phyloP scores from a whole-genome alignment of 2,113 vertebrate genomes.

The Fukomys damarensis region DNA sequence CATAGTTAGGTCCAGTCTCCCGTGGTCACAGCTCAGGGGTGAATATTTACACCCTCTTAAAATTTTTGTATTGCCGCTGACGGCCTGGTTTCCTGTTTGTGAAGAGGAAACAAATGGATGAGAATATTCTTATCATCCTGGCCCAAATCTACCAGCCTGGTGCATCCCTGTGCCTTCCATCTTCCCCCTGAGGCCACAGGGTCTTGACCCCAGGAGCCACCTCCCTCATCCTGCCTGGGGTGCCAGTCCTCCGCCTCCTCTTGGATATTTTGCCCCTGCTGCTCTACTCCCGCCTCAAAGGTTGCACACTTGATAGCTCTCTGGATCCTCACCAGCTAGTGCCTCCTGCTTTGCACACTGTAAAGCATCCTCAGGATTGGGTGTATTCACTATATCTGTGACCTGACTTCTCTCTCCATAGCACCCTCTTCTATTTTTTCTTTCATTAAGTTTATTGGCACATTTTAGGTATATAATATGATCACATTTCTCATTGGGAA shows the following conservation, averaged over 20 bases:
- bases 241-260: too few species aligned
- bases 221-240: accelerated
- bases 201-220: not conserved
- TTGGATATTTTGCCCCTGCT: not conserved
- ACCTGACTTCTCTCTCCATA: not conserved
- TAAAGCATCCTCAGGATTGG: not conserved
- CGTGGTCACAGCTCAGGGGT: not conserved
- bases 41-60: not conserved
- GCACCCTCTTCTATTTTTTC: too few species aligned
- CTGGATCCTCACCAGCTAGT: not conserved
- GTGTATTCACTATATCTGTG: not conserved
- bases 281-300: not conserved
- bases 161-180: accelerated
- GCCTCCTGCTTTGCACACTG: not conserved
- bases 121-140: not conserved
- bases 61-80: not conserved
- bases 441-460: too few species aligned
- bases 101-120: not conserved
- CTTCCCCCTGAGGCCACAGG: accelerated
- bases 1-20: accelerated
- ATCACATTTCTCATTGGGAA: too few species aligned
- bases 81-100: not conserved
- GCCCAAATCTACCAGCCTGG: accelerated
- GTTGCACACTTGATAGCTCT: accelerated
- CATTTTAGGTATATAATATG: too few species aligned